Evolutionary conservation across 2,113 vertebrate species (phyloP), one percentile per base, ranked within the genome.

Genomic region (Seriola aureovittata): DNA sequence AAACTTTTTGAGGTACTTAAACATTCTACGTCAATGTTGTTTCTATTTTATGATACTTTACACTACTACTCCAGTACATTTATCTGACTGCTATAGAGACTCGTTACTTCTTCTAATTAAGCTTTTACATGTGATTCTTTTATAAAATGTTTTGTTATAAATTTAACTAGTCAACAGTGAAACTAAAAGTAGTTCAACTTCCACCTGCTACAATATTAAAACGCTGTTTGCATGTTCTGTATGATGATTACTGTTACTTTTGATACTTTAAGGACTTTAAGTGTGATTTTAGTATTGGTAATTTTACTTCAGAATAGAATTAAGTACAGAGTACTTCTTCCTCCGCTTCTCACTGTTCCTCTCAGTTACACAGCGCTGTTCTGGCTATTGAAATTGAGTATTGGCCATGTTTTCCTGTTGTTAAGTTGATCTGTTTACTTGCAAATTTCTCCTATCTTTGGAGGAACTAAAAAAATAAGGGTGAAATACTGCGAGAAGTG

Each of bases 401-500:
- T 6, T 69, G 42, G 12, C 12, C 2, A 65, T 5, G 14, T 59
- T 58, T 19, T 2, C 13, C 50, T n/a, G 29, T 23, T 14, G 44
- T 34, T 32, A 12, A 29, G 8, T 42, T 44, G 8, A 34, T 54
- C 8, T 34, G 8, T 14, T 81, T 68, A 46, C 16, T 48, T 40
- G 8, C 4, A n/a, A n/a, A 5, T 57, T 12, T 73, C 19, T 32
- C 21, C 36, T 48, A 66, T 52, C 14, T 57, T 48, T 75, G 8
- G 3, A 8, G 17, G 1, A 38, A 78, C 23, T 25, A 40, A 64
- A 68, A 44, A 8, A 21, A 13, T 21, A 69, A 48, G 48, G 44
- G 65, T 38, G 11, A 78, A 73, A 68, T 54, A 19, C 19, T 57
- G 29, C 34, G 60, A 69, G 10, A 62, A 44, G 21, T 44, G 25